Conservation (phyloP, 2,113 vertebrate genomes). For the Pseudorectes ferrugineus region DNA sequence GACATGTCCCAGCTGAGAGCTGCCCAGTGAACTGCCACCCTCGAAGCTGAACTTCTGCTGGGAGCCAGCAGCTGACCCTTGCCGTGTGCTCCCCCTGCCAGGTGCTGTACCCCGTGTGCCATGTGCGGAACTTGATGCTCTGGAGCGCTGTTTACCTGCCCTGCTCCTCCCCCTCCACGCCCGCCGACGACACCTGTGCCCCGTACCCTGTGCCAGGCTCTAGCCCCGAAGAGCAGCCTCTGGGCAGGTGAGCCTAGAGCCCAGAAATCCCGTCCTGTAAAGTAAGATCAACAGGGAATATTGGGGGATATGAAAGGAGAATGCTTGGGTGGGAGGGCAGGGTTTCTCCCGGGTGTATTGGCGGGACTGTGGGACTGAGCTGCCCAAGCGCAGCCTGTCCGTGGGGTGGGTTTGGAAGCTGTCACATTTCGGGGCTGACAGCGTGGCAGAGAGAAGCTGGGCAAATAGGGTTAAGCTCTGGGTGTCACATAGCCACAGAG, state of each 20-base stretch:
- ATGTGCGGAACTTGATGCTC: slow-evolving; percentile 93
- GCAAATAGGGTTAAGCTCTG: background rate
- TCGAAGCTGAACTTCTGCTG: background rate
- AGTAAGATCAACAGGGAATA: slow-evolving; percentile 69
- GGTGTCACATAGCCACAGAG: background rate
- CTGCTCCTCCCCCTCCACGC: slow-evolving; percentile 91
- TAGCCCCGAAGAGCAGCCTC: slow-evolving; percentile 85
- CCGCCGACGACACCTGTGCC: slow-evolving; percentile 89
- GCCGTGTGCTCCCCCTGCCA: slow-evolving; percentile 10
- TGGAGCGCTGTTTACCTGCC: slow-evolving; percentile 97
- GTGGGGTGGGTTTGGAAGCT: background rate
- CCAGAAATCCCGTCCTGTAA: slow-evolving; percentile 43
- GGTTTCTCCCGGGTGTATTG: accelerated
- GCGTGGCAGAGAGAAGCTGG: background rate
- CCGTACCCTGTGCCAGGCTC: slow-evolving; percentile 86
- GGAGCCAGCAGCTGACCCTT: background rate
- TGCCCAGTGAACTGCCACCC: background rate
- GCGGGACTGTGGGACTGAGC: background rate
- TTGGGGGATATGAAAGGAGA: background rate
- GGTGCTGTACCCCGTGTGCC: slow-evolving; percentile 97
- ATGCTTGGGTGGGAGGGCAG: background rate
- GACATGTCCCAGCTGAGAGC: background rate
- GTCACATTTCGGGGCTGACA: background rate
- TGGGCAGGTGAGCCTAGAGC: slow-evolving; percentile 87
- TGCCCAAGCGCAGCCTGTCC: background rate